A percentile compares a stretch with the other conserved stretches of the same genome.
Conservation (phyloP, 1,140 invertebrate species). For the Papilio polyxenes region DNA sequence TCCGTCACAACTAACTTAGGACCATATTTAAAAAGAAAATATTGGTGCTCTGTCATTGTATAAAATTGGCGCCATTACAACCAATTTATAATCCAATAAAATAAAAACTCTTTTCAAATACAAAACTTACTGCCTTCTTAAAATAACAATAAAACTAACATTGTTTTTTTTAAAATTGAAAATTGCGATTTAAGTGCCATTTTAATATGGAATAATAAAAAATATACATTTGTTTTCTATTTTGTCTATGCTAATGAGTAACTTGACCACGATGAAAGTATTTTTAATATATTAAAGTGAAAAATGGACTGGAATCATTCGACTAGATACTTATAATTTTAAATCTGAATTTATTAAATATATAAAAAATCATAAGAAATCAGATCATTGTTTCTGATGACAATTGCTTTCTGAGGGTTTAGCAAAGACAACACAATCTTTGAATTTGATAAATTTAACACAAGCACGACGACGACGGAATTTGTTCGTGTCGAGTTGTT, state of each 20-base stretch:
- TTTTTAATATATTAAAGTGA: not conserved
- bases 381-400: no score
- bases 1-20: slow-evolving; percentile 19
- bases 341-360: no score
- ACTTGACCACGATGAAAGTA: not conserved
- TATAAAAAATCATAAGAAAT: no score
- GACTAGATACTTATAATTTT: not conserved
- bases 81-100: not conserved
- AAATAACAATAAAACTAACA: no score
- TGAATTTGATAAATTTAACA: no score
- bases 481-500: not conserved
- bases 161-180: no score
- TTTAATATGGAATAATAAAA: not conserved
- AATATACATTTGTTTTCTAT: not conserved
- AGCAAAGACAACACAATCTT: no score
- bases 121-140: not conserved
- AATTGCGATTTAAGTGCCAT: no score
- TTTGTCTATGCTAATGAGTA: not conserved
- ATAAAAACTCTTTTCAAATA: not conserved
- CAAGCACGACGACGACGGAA: no score
- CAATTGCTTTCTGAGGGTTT: no score
- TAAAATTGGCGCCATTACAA: not conserved
- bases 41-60: not conserved
- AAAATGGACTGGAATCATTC: not conserved
- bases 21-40: slow-evolving; percentile 17